Base-by-base conservation (phyloP, 2,888 invertebrate species). In the Harpalus rufipes region DNA sequence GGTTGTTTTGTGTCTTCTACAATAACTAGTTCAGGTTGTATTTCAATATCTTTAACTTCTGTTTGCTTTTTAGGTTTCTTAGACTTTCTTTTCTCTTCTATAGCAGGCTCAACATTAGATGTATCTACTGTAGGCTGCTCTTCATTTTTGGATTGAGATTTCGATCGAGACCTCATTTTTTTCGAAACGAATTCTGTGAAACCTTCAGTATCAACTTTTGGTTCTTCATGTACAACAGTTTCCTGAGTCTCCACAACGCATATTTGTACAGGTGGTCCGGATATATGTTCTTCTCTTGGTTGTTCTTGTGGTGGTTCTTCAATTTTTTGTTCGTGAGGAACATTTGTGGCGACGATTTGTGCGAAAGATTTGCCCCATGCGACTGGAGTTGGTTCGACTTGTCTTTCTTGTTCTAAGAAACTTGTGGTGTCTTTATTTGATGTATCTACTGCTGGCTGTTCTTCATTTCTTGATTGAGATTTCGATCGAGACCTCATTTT, bases 251-350 rank as follows among this genome's bases (percentile, higher is more conserved):
- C 84, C 12, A 85, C 58, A 18, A 85, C 84, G n/a, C 80, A 56
- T 39, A 76, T 78, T 63, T 81, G 76, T 65, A 63, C 51, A 10
- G 61, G 78, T 12, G 61, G 78, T 81, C 68, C 59, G 39, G 51
- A 81, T 41, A 65, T 61, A 83, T 63, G 74, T 81, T 80, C 59
- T 80, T 85, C 44, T 86, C 58, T 84, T 78, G 68, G 21, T 82
- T 68, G 44, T 86, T 85, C 61, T 44, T 12, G 16, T 7, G 41
- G 59, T 80, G 41, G 59, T 80, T 68, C 63, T 63, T 78, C 78
- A 51, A 65, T 12, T 21, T 61, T 63, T 61, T 72, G 51, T 74
- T 44, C 21, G 14, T 74, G 44, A 56, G 68, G 79, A 58, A 80
- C 68, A 41, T 65, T 51, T 39, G 79, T 80, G 3, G 68, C 79